phyloP scores from a whole-genome alignment of 2,888 invertebrate genomes.

The Drosophila nigricruria region DNA sequence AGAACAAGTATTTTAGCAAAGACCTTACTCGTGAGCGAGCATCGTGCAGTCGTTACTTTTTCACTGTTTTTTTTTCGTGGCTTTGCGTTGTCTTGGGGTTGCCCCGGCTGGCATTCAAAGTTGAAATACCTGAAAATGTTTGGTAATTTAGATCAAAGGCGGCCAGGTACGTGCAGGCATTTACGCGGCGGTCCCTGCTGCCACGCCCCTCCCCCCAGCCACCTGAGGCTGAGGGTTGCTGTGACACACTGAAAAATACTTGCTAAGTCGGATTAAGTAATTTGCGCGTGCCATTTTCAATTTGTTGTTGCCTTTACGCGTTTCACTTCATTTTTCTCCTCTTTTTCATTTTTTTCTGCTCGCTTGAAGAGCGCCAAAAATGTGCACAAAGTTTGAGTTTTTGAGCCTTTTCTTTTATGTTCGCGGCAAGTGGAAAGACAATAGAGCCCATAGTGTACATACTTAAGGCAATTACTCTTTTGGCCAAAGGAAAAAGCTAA shows the following conservation, averaged over 20 bases:
- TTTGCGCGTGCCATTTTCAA: conserved; percentile 73
- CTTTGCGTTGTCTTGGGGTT: conserved; percentile 53
- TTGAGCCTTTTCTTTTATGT: conserved; percentile 22
- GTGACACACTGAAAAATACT: conserved; percentile 62
- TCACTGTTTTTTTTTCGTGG: conserved; percentile 2
- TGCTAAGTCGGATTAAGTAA: conserved; percentile 76
- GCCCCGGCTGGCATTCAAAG: conserved; percentile 67
- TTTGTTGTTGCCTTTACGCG: conserved; percentile 44
- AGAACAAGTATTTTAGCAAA: no score
- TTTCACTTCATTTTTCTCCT: conserved; percentile 8
- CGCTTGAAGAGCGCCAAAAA: conserved; percentile 18
- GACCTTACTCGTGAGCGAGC: background rate
- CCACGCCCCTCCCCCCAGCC: background rate
- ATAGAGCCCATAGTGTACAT: background rate
- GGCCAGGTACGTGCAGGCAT: conserved; percentile 66
- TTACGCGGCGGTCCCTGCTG: conserved; percentile 26
- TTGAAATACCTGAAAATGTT: conserved; percentile 78
- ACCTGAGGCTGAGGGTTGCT: conserved; percentile 9
- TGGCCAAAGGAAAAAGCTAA: background rate
- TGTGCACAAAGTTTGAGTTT: conserved; percentile 15
- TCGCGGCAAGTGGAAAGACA: background rate
- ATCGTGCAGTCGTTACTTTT: conserved; percentile 3
- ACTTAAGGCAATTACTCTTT: conserved; percentile 14
- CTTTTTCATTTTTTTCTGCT: conserved; percentile 4
- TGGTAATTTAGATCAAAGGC: conserved; percentile 78